These are phyloP conservation scores for Peromyscus eremicus DNA, from an alignment of 2,797 vertebrate species.

Conservation along the genomic window DNA sequence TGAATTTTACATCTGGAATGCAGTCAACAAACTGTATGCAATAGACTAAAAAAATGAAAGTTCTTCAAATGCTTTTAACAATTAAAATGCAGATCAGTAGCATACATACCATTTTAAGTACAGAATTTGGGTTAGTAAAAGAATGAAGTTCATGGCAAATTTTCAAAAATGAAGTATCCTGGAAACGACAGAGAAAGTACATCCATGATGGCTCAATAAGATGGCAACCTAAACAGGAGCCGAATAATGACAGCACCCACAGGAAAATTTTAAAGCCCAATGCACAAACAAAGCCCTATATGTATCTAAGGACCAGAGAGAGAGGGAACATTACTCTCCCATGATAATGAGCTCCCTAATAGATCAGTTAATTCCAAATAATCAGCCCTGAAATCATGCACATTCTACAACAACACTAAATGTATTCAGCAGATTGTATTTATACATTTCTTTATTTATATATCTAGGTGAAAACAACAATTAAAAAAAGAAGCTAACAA, in stretches of 20 bases:
- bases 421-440: background rate
- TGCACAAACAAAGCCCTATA: background rate
- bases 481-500: background rate
- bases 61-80: background rate
- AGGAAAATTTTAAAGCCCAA: background rate
- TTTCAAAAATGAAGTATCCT: background rate
- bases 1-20: background rate
- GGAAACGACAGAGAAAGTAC: background rate
- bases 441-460: background rate
- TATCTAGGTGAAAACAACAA: background rate
- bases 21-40: background rate
- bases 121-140: background rate
- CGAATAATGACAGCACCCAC: background rate
- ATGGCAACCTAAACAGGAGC: too few relatives aligned
- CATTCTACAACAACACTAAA: background rate
- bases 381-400: background rate
- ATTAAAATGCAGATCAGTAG: background rate
- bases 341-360: background rate
- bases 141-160: background rate
- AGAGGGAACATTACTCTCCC: background rate
- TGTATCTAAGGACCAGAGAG: background rate
- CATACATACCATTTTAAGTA: background rate
- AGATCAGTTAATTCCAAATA: background rate
- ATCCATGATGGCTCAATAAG: background rate
- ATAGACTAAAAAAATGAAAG: background rate